Evolutionary conservation across 2,797 vertebrate genomes (phyloP).

Genomic region (Octomys mimax): DNA sequence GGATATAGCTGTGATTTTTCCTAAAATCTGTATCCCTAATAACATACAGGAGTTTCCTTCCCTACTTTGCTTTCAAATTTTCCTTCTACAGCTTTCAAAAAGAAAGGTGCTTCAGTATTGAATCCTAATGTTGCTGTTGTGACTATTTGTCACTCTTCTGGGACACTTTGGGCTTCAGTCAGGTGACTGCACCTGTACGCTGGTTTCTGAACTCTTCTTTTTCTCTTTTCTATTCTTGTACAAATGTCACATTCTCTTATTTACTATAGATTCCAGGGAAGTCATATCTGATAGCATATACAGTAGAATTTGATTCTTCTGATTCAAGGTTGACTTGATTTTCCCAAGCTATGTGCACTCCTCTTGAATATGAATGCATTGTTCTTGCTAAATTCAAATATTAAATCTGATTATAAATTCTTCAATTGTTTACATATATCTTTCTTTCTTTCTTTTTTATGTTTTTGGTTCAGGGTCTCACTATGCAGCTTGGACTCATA

Average conservation of each 20-base stretch:
- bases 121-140: neutral
- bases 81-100: neutral
- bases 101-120: neutral
- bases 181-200: neutral
- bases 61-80: neutral
- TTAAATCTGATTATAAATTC: neutral
- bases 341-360: neutral
- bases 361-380: neutral
- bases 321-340: neutral
- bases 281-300: neutral
- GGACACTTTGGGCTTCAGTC: neutral
- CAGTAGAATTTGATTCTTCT: neutral
- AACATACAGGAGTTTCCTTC: neutral
- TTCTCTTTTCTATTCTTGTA: neutral
- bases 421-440: neutral
- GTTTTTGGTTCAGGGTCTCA: no score
- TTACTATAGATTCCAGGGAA: neutral
- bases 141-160: neutral
- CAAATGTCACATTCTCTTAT: neutral
- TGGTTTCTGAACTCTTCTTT: neutral
- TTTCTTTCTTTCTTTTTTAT: no score
- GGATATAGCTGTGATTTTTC: neutral
- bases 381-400: neutral
- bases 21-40: neutral
- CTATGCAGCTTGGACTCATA: no score